Conservation (phyloP, 2,797 vertebrate genomes). For the Sebastes jordani region DNA sequence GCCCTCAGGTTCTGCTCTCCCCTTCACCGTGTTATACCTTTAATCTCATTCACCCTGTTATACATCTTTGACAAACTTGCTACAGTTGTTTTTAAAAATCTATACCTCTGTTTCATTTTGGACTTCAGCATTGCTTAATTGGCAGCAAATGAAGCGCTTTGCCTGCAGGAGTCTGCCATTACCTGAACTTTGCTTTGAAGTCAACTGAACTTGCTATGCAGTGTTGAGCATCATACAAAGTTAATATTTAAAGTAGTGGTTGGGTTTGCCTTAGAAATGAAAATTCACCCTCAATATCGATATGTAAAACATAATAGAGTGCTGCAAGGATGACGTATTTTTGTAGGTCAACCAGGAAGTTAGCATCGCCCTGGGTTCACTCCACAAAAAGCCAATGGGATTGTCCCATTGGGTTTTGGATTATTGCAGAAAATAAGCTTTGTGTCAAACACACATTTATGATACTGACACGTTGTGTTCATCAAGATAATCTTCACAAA, state of each 20-base stretch:
- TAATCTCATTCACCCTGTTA: slow-evolving; percentile 20
- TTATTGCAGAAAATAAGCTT: too few relatives aligned
- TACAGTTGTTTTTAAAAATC: slow-evolving; percentile 26
- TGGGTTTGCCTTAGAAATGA: not conserved
- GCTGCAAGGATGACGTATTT: too few relatives aligned
- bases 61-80: slow-evolving; percentile 20
- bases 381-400: too few relatives aligned
- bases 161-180: slow-evolving; percentile 32
- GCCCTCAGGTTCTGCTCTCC: not conserved
- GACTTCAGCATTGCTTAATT: slow-evolving; percentile 39
- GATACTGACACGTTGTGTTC: too few relatives aligned
- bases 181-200: slow-evolving; percentile 40
- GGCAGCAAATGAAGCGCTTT: slow-evolving; percentile 8
- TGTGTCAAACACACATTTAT: too few relatives aligned
- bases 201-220: not conserved
- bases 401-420: too few relatives aligned
- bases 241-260: not conserved
- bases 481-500: too few relatives aligned
- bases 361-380: too few relatives aligned
- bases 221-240: not conserved
- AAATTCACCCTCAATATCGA: not conserved
- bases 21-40: slow-evolving; percentile 12
- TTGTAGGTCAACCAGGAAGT: too few relatives aligned
- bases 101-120: slow-evolving; percentile 39
- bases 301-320: not conserved